phyloP scores from a whole-genome alignment of 2,113 vertebrate genomes.

The Morphnarchus princeps region DNA sequence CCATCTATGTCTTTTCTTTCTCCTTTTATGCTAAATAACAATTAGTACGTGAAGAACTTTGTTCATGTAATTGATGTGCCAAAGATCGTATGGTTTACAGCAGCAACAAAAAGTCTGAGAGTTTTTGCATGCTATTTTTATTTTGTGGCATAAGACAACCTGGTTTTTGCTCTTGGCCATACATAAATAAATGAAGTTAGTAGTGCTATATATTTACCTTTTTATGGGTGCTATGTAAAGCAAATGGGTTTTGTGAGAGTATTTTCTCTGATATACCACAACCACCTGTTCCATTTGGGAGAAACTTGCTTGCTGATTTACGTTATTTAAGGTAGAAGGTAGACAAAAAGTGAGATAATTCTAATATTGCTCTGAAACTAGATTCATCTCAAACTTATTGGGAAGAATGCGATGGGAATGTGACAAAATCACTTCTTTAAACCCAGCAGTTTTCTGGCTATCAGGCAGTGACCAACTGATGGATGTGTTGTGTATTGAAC shows the following conservation, averaged over 20 bases:
- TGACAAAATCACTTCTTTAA: background rate
- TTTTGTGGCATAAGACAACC: background rate
- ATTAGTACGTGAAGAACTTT: background rate
- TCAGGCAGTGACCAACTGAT: background rate
- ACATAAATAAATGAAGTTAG: background rate
- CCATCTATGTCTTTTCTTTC: background rate
- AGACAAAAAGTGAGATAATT: background rate
- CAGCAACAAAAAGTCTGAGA: background rate
- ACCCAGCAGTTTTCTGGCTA: background rate
- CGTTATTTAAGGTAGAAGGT: background rate
- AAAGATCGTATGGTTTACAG: background rate
- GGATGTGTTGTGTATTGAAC: rapidly evolving
- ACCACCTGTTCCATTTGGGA: background rate
- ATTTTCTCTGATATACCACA: background rate
- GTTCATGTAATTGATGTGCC: background rate
- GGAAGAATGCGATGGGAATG: background rate
- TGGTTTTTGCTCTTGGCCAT: background rate
- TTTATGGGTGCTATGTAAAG: background rate
- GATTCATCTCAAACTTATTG: background rate
- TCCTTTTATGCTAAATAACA: background rate
- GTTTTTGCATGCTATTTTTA: background rate
- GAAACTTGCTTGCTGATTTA: background rate
- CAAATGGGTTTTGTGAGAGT: background rate
- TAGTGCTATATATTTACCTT: background rate
- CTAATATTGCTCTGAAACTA: background rate